phyloP scores from a whole-genome alignment of 2,888 invertebrate genomes.

The Drosophila putrida region DNA sequence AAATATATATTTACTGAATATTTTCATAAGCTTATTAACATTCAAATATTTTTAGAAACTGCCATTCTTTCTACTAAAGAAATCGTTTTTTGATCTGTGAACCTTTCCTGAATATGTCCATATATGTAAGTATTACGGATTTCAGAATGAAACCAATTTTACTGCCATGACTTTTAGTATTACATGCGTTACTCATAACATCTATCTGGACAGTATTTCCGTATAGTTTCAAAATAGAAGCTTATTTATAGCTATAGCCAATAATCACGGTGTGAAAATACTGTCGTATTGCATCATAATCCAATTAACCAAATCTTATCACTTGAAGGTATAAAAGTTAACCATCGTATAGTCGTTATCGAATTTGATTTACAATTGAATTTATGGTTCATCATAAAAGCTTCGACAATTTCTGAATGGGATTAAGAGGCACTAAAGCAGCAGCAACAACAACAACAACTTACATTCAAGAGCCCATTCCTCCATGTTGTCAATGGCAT shows the following conservation, averaged over 20 bases:
- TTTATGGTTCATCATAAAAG: constrained; percentile 32
- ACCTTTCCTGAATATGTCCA: too few relatives aligned
- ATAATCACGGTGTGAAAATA: not conserved
- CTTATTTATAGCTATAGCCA: not conserved
- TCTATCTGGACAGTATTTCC: too few relatives aligned
- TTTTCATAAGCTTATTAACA: too few relatives aligned
- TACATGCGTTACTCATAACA: not conserved
- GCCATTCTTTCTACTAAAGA: too few relatives aligned
- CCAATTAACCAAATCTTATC: constrained; percentile 36
- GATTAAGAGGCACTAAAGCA: not conserved
- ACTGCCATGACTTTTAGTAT: not conserved
- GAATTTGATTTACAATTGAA: constrained; percentile 40
- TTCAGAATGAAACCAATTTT: too few relatives aligned
- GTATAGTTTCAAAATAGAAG: too few relatives aligned
- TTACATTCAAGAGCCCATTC: constrained; percentile 85
- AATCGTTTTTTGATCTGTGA: too few relatives aligned
- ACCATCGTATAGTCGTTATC: constrained; percentile 18
- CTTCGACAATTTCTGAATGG: constrained; percentile 21
- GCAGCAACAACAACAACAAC: too few relatives aligned
- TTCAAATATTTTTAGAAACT: too few relatives aligned
- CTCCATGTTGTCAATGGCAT: constrained; percentile 71
- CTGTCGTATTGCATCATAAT: constrained; percentile 18
- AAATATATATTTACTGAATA: too few relatives aligned
- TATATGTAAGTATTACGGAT: too few relatives aligned
- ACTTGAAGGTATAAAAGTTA: not conserved